These are phyloP conservation scores for Gymnothorax reevesii DNA, from an alignment of 2,797 vertebrate species.

Conservation along the genomic window DNA sequence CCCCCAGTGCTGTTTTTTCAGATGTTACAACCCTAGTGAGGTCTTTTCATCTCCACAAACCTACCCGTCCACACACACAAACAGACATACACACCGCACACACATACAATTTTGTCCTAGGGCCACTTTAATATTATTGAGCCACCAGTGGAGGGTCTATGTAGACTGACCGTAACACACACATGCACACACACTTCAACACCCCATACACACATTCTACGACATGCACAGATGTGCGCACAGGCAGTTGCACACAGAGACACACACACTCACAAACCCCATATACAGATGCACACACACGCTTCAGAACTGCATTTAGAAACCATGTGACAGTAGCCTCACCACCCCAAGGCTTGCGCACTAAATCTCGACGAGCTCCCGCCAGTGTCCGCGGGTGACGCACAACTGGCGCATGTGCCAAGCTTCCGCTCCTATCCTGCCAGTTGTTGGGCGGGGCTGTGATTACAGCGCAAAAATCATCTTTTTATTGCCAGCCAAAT, in stretches of 20 bases:
- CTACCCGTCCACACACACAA: not conserved
- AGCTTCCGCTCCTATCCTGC: not conserved
- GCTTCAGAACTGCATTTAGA: not conserved
- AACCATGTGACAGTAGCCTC: not conserved
- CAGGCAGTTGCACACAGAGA: not conserved
- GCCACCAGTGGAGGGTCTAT: too few species aligned
- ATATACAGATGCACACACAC: not conserved
- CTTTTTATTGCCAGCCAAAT: not conserved
- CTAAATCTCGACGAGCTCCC: not conserved
- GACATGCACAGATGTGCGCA: not conserved
- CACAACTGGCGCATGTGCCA: not conserved
- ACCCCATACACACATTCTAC: not conserved
- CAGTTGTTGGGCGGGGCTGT: not conserved
- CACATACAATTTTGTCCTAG: not conserved
- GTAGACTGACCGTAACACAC: too few species aligned
- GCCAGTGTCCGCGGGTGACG: not conserved
- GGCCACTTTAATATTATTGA: too few species aligned
- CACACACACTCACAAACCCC: not conserved
- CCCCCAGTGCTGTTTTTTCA: too few species aligned
- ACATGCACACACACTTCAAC: not conserved
- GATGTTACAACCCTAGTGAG: too few species aligned
- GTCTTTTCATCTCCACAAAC: not conserved
- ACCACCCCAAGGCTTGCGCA: not conserved
- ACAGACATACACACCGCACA: not conserved
- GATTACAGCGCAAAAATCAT: not conserved